Evolutionary conservation across 2,797 vertebrate genomes (phyloP), one percentile per base, ranked within the genome.

Genomic region (Parauchenoglanis punctatus): DNA sequence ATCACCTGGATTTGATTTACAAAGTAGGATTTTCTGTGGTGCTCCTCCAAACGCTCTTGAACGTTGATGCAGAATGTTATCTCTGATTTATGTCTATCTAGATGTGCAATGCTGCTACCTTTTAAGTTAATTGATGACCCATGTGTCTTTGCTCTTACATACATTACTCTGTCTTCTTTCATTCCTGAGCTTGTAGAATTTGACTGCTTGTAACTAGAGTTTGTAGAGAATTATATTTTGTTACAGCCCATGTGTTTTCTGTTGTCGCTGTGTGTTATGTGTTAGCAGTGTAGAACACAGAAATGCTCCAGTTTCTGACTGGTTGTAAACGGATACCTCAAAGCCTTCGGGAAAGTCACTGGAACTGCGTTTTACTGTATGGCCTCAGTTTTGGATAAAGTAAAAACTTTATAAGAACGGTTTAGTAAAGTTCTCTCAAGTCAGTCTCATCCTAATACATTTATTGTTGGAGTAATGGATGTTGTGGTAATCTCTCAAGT

Each of bases 61-160:
- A 83, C 46, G 2, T 68, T 4, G 5, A 56, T 35, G 52, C 65
- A 56, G 17, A 35, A 7, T 13, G 1, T 52, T 12, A 23, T 54
- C 28, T 56, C 65, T 84, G 82, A 84, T 84, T 84, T 84, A 72
- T 84, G 31, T 84, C 58, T 7, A 35, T 84, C 28, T 54, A 58
- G 52, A 56, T 72, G 67, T 54, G 28, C 40, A 70, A 54, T 35
- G 28, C 59, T 52, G 40, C 23, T 81, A 63, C 35, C 59, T 81
- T 81, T 81, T 81, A 81, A 46, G 20, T 35, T 65, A 81, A 81
- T 65, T 81, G 80, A 81, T 81, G 80, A 63, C 35, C 80, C 8
- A 11, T 44, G 35, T 1, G 35, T 35, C 0, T 81, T 81, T n/a
- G 58, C 58, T 28, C 23, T 81, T 63, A 44, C 35, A 28, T 63